Conservation (phyloP, 2,797 vertebrate genomes). For the Parauchenoglanis punctatus region DNA sequence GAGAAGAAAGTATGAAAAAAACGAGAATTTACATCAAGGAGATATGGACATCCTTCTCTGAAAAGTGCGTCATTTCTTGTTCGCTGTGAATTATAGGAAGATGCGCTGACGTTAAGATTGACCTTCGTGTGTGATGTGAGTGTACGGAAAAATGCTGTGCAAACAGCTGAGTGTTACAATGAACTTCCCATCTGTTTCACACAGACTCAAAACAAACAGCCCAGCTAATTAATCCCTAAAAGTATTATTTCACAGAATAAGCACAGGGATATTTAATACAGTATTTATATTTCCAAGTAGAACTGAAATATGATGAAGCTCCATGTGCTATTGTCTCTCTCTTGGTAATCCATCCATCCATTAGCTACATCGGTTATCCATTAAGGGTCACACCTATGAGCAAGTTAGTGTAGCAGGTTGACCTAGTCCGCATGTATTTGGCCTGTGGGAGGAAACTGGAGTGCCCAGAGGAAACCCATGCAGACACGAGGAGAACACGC, state of each 20-base stretch:
- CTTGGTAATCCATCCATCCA: too few relatives aligned
- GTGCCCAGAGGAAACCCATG: too few relatives aligned
- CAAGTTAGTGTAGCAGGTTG: too few relatives aligned
- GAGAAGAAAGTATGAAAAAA: not conserved
- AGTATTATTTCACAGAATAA: not conserved
- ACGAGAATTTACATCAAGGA: not conserved
- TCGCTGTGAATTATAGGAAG: conserved; percentile 9
- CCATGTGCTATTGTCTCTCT: too few relatives aligned
- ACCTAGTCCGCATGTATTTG: too few relatives aligned
- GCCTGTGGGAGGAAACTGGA: too few relatives aligned
- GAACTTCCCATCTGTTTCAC: not conserved
- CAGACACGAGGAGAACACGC: too few relatives aligned
- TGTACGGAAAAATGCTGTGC: not conserved
- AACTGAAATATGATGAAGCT: not conserved
- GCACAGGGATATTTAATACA: not conserved
- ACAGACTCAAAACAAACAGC: not conserved
- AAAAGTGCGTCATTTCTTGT: not conserved
- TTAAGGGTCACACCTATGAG: too few relatives aligned
- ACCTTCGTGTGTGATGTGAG: not conserved
- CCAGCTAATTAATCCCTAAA: not conserved
- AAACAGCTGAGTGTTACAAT: not conserved
- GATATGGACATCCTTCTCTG: not conserved
- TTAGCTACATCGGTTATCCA: too few relatives aligned
- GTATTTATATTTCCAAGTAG: not conserved
- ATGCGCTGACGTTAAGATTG: not conserved